Conservation (phyloP, 2,797 vertebrate species). For the Chromobotia macracanthus region DNA sequence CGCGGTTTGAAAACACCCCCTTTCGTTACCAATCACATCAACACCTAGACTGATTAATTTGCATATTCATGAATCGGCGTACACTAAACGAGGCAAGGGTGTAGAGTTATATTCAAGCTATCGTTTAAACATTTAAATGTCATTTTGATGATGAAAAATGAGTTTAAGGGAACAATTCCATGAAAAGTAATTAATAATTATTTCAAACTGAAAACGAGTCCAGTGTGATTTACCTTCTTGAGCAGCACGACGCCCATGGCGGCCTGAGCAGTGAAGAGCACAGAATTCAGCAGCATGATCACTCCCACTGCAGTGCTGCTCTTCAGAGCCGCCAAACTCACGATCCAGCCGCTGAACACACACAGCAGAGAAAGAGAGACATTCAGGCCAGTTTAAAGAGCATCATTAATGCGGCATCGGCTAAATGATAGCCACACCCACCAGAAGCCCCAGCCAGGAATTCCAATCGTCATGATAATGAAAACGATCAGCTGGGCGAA, state of each 20-base stretch:
- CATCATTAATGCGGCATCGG: no score
- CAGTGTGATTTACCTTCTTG: slow-evolving; percentile 81
- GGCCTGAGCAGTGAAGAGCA: slow-evolving; percentile 84
- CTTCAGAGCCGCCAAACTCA: slow-evolving; percentile 82
- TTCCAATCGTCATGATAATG: slow-evolving; percentile 91
- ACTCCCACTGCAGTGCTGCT: slow-evolving; percentile 71
- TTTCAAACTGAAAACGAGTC: no score
- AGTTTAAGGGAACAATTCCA: no score
- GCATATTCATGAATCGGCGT: no score
- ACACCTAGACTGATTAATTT: no score
- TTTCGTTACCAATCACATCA: no score
- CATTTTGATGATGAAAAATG: no score
- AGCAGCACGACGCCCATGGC: slow-evolving; percentile 90
- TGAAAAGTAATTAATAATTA: no score
- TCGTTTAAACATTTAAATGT: no score
- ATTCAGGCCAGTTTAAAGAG: background rate
- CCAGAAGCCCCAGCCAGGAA: slow-evolving; percentile 96
- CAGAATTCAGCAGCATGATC: slow-evolving; percentile 88
- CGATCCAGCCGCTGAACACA: slow-evolving; percentile 89
- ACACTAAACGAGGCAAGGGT: no score
- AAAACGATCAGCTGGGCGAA: slow-evolving; percentile 87
- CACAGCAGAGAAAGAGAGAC: background rate
- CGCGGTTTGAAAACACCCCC: no score
- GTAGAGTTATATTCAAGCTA: no score
- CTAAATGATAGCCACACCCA: slow-evolving; percentile 56